Evolutionary conservation across 2,797 vertebrate species (phyloP), one percentile per base, ranked within the genome.

Genomic region (Halcyon badia): DNA sequence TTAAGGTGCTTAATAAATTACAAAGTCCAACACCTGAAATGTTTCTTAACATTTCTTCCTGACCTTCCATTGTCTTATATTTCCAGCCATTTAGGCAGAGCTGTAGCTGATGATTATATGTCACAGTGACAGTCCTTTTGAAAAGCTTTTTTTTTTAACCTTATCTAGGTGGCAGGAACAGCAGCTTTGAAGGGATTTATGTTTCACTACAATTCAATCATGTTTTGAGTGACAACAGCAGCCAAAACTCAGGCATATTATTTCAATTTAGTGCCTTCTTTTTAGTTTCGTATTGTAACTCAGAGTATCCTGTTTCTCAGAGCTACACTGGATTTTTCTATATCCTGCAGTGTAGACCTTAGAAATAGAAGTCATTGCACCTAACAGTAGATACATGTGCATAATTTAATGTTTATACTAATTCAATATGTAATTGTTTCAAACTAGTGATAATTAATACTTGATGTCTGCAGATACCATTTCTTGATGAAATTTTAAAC

Each of bases 161-260:
- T 64, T 52, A 68, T 56, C 60, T 33, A 16, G 11, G 37, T 86
- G 56, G 33, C 41, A 83, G 72, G 65, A 77, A 30, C 10, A 52
- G 10, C 31, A 81, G 35, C 41, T 75, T 91, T 88, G 80, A 78
- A 89, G 46, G 35, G 52, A 91, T 81, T 95, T 94, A 62, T 52
- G 12, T 83, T 94, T 90, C 64, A 57, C 57, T 75, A 31, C 19
- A 78, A 58, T 64, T 92, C 70, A 90, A 5, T 86, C 19, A 68
- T 24, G 15, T 62, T 90, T 91, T 86, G 91, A 93, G 37, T 60
- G 37, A 78, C 68, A 87, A 52, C 2, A 1, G 20, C 71, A 85
- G 33, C 20, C 26, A 62, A 77, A 76, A 64, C 14, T 70, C 51
- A 58, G n/a, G 14, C 42, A 73, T 80, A 46, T 49, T 73, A 10